Percentiles rank a stretch among this genome's conserved stretches.
phyloP scores from a whole-genome alignment of 2,888 invertebrate species.

The Drosophila prolongata region DNA sequence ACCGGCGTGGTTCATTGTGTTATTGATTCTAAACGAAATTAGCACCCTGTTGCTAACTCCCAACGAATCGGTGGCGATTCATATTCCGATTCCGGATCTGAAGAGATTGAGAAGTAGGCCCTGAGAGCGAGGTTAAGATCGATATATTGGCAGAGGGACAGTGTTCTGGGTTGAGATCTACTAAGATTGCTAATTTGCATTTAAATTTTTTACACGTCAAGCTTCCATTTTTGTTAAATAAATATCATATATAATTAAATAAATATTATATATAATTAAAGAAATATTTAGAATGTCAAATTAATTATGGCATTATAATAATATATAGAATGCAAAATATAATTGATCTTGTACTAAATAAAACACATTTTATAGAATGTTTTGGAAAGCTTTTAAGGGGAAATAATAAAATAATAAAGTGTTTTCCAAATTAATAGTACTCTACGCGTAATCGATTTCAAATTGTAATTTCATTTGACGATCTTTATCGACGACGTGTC shows the following conservation, averaged over 20 bases:
- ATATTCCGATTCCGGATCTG: slow-evolving; percentile 30
- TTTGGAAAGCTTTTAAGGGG: too few species aligned
- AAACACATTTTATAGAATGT: too few species aligned
- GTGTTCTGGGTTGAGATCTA: not conserved
- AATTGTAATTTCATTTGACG: not conserved
- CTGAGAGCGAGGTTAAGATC: not conserved
- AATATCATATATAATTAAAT: not conserved
- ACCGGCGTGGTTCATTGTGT: slow-evolving; percentile 40
- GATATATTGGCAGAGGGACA: not conserved
- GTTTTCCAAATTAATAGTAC: too few species aligned
- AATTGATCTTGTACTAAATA: too few species aligned
- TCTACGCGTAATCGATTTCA: not conserved
- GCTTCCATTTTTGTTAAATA: not conserved
- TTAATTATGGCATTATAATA: too few species aligned
- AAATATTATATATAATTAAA: too few species aligned
- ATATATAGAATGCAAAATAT: too few species aligned
- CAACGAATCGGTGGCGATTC: slow-evolving; percentile 30
- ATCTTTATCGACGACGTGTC: not conserved
- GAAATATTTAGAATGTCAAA: too few species aligned
- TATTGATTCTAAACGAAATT: slow-evolving; percentile 47
- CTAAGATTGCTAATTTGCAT: not conserved
- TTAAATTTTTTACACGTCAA: not conserved
- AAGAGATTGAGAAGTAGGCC: slow-evolving; percentile 4
- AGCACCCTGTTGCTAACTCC: slow-evolving; percentile 42
- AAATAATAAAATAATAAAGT: too few species aligned